Evolutionary conservation across 2,797 vertebrate species (phyloP).

Genomic region (Coendou prehensilis): DNA sequence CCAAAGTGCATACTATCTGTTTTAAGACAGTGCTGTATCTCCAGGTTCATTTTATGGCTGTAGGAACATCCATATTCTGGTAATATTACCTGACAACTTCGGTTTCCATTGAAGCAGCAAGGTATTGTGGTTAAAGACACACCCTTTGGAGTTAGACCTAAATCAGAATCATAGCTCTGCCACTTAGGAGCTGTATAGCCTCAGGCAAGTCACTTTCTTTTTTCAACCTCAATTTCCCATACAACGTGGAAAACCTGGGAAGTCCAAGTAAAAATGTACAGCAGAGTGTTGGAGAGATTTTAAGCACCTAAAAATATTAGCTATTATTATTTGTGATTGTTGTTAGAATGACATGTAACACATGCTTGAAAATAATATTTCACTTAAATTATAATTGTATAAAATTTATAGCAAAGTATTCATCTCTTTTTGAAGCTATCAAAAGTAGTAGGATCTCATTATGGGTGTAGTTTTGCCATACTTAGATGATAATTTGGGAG

Average conservation of each 20-base stretch:
- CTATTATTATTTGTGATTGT: neutral
- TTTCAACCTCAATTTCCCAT: neutral
- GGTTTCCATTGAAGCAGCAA: neutral
- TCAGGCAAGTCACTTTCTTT: neutral
- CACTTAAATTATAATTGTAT: constrained; percentile 3
- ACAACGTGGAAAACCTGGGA: neutral
- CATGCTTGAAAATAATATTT: neutral
- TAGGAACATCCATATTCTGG: neutral
- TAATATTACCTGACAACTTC: neutral
- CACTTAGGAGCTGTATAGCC: neutral
- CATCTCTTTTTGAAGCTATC: neutral
- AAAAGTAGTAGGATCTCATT: neutral
- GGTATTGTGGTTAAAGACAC: neutral
- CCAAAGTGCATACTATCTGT: neutral
- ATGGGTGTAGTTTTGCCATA: neutral
- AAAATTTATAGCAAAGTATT: neutral
- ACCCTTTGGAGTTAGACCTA: neutral
- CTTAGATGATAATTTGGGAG: neutral
- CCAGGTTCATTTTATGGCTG: neutral
- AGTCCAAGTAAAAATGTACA: neutral
- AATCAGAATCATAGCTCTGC: neutral
- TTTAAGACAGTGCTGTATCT: neutral
- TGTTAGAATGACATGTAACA: neutral
- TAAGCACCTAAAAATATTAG: neutral
- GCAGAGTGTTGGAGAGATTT: neutral